These are phyloP conservation scores for Gonioctena quinquepunctata DNA, from an alignment of 1,140 invertebrate genomes.

Conservation along the genomic window DNA sequence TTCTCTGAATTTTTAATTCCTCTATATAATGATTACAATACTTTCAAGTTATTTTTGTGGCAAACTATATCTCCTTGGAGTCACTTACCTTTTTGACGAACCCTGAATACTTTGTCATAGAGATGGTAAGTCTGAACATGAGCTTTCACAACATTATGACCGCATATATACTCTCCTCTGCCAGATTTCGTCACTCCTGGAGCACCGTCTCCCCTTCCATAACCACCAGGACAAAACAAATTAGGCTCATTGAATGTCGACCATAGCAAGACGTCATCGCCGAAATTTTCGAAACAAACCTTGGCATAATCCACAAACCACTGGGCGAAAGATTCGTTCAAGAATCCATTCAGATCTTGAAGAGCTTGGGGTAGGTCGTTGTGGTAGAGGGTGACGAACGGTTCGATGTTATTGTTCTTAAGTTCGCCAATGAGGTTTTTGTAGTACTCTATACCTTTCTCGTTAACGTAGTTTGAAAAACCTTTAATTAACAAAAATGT, in stretches of 20 bases:
- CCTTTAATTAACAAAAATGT: no score
- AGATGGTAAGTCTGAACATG: constrained; percentile 61
- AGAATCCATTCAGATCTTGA: constrained; percentile 63
- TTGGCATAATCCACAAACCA: constrained; percentile 47
- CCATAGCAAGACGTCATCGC: constrained; percentile 55
- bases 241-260: constrained; percentile 59
- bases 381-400: not conserved
- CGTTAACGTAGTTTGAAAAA: not conserved
- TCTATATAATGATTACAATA: not conserved
- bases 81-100: not conserved
- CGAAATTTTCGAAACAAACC: constrained; percentile 26
- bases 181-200: constrained; percentile 40
- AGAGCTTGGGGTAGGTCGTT: constrained; percentile 36
- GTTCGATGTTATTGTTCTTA: not conserved
- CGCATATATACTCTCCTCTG: constrained; percentile 61
- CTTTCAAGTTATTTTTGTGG: not conserved
- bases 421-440: not conserved
- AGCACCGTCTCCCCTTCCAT: not conserved
- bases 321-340: constrained; percentile 41
- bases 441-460: not conserved
- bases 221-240: constrained; percentile 55
- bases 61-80: no score
- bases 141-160: constrained; percentile 59
- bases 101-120: constrained; percentile 57
- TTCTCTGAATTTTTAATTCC: not conserved